Base-by-base conservation (phyloP, 2,797 vertebrate genomes). In the Tokudaia muenninki region DNA sequence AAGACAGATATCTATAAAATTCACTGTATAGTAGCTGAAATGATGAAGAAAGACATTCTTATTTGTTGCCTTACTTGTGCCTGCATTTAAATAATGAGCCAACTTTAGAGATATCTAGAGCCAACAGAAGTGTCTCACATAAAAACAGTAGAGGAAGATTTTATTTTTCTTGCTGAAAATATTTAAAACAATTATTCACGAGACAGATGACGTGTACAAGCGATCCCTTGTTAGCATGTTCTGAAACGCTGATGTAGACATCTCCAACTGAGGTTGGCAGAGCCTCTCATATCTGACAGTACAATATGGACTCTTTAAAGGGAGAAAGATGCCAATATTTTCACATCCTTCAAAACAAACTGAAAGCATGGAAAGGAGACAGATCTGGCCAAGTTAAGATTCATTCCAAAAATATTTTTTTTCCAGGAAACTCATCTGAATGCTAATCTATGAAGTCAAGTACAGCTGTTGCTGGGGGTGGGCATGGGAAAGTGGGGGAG, bases 401-500 rank as follows among this genome's bases (percentile, higher is more conserved):
- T 94, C 14, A 90, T 16, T 50, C 59, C 59, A 1, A 89, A 92
- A 95, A 37, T 44, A 31, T 57, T 81, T 22, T 84, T 84, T 21
- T 21, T 90, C 61, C 11, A 81, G 95, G 77, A 95, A 75, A 24
- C 44, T 90, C 87, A 72, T 87, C 92, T 91, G 57, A 97, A 93
- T 92, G 67, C 80, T 87, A 21, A 81, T 21, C 67, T 86, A 86
- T 79, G 65, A 44, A 95, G n/a, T 87, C 67, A 95, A 91, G 34
- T 47, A 80, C 29, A 81, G 80, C 26, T 90, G 90, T 87, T 92
- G 78, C 55, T 41, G 19, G 31, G 24, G 2, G 1, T 50, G n/a
- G 22, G 14, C 13, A 0, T 6, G 3, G 41, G 77, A 57, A 9
- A 52, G 17, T 37, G 17, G 70, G 8, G 31, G 24, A 37, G 34